Conservation (phyloP, 2,888 invertebrate species). For the Zygothrica quintamaculata region DNA sequence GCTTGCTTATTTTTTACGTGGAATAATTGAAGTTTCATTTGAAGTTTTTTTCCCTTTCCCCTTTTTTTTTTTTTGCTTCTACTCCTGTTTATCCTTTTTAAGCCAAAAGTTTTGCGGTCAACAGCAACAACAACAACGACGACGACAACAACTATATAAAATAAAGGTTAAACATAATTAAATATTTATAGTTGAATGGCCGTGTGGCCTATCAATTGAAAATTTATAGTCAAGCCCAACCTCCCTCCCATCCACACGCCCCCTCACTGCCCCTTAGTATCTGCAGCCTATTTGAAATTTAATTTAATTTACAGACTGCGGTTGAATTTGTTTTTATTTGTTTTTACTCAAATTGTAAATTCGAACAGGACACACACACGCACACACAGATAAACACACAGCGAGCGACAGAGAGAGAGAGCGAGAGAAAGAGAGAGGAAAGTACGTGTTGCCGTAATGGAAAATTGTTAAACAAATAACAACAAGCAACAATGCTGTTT, state of each 20-base stretch:
- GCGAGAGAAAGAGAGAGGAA: neutral
- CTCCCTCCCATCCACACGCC: neutral
- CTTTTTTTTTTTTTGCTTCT: conserved; percentile 39
- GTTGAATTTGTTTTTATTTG: conserved; percentile 59
- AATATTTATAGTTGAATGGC: conserved; percentile 68
- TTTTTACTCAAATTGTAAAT: conserved; percentile 71
- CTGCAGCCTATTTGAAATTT: conserved; percentile 37
- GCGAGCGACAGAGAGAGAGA: neutral
- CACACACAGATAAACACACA: neutral
- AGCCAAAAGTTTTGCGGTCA: conserved; percentile 54
- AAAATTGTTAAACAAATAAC: conserved; percentile 57
- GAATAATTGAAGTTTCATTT: conserved; percentile 80
- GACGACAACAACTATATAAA: conserved; percentile 8
- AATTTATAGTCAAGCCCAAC: conserved; percentile 49
- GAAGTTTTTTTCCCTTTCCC: no score
- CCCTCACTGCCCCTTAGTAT: conserved; percentile 1
- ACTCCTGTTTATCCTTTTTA: conserved; percentile 24
- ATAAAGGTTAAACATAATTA: conserved; percentile 74
- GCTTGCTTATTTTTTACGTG: conserved; percentile 72
- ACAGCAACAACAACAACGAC: conserved; percentile 1
- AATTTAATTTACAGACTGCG: conserved; percentile 64
- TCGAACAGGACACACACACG: neutral
- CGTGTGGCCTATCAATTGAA: conserved; percentile 64
- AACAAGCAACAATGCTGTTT: conserved; percentile 29
- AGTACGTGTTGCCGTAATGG: conserved; percentile 31